Base-by-base conservation (phyloP, 1,140 invertebrate species). In the Babylonia areolata region DNA sequence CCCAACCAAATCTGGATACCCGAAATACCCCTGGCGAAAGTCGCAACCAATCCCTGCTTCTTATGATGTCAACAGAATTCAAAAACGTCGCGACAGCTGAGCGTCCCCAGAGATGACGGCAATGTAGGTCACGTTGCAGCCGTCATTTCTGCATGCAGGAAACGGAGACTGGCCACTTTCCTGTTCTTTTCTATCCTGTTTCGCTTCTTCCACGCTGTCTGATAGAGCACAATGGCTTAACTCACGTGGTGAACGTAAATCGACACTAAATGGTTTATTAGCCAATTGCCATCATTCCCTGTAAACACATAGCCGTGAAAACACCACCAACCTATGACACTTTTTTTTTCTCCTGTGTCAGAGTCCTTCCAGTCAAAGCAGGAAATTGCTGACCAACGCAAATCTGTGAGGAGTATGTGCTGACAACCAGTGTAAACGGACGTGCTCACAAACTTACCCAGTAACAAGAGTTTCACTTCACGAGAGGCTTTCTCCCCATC, bases 391-490 rank as follows among this genome's bases (percentile, higher is more conserved):
- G 58, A 0, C 5, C 15, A 23, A 23, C 12, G 15, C 58, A 78
- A 78, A 31, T 5, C 9, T 33, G 28, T 33, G n/a, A 78, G 35
- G 40, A 42, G 6, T 11, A 75, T 31, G 6, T 28, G 6, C 28
- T 28, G 9, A 12, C n/a, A 31, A 75, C 28, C 6, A 28, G n/a
- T 9, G 28, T 75, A 28, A 33, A 11, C n/a, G n/a, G n/a, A 28
- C 35, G 28, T 33, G n/a, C 6, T 75, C 20, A 78, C 17, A 78
- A 42, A 89, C 88, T 91, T 95, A 98, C 97, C 97, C 87, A 98
- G 95, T 83, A 98, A 94, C 77, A 98, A 95, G 81, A 98, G 95
- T 95, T 98, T 98, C 89, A 98, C 97, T 96, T 98, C 97, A 91
- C 96, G 96, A 54, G 97, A 96, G 86, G 97, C 96, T 88, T 96